Conservation (phyloP, 2,888 invertebrate genomes). For the Agapetus fuscipes region DNA sequence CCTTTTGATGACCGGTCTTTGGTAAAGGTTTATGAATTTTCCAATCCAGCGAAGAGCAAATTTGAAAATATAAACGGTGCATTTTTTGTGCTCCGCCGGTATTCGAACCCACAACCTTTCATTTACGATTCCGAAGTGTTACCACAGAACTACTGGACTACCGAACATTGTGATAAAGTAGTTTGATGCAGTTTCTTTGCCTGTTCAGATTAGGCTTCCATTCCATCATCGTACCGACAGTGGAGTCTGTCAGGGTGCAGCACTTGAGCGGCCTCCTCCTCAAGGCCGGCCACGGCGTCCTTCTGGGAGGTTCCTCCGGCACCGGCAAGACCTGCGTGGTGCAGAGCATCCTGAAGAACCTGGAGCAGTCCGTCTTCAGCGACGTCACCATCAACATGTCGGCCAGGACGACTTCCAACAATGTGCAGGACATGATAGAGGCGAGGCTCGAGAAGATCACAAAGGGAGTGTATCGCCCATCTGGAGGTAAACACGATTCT, state of each 20-base stretch:
- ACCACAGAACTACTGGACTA: too few relatives aligned
- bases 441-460: conserved; percentile 81
- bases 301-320: conserved; percentile 79
- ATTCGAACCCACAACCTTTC: too few relatives aligned
- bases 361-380: conserved; percentile 51
- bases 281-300: conserved; percentile 55
- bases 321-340: conserved; percentile 79
- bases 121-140: too few relatives aligned
- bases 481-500: conserved; percentile 48
- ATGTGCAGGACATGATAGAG: conserved; percentile 78
- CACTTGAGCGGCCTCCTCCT: conserved; percentile 59
- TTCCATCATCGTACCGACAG: conserved; percentile 77
- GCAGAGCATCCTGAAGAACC: conserved; percentile 50
- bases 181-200: too few relatives aligned
- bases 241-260: conserved; percentile 80
- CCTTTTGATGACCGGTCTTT: too few relatives aligned
- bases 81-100: too few relatives aligned
- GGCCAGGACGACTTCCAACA: conserved; percentile 76
- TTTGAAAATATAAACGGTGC: too few relatives aligned
- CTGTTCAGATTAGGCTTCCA: conserved; percentile 75
- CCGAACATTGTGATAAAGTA: too few relatives aligned
- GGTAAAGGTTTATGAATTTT: too few relatives aligned
- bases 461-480: conserved; percentile 72
- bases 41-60: too few relatives aligned
- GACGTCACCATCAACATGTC: conserved; percentile 78